These are phyloP conservation scores for Holacanthella duospinosa DNA, from an alignment of 2,888 invertebrate species.

Conservation along the genomic window DNA sequence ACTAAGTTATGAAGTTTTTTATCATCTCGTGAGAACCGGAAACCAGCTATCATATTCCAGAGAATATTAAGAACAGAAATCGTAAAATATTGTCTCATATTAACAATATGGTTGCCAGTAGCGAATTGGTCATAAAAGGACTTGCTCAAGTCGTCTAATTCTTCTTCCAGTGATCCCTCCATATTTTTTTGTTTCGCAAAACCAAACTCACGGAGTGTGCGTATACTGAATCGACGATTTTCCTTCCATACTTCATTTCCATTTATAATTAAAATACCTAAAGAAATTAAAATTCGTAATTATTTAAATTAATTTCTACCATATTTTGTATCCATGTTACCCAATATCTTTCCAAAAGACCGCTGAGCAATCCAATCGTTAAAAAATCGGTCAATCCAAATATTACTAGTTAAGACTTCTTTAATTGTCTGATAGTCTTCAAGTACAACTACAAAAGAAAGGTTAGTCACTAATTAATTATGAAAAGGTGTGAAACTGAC, in stretches of 20 bases:
- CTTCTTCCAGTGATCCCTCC: constrained; percentile 30
- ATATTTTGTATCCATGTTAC: constrained; percentile 4
- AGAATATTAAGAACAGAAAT: constrained; percentile 31
- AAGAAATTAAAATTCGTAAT: too few species aligned
- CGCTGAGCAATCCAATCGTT: constrained; percentile 13
- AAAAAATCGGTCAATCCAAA: constrained; percentile 20
- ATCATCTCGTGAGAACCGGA: constrained; percentile 28
- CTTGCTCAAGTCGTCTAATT: constrained; percentile 26
- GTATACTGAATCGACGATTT: constrained; percentile 32
- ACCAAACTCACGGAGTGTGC: constrained; percentile 37
- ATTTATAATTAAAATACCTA: constrained; percentile 19
- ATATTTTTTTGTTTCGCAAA: constrained; percentile 31
- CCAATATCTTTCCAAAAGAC: constrained; percentile 20
- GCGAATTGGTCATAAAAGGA: constrained; percentile 10
- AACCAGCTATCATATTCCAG: constrained; percentile 35
- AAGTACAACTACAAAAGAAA: constrained; percentile 12
- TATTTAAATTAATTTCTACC: not conserved
- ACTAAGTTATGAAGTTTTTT: constrained; percentile 19
- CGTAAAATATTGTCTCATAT: constrained; percentile 30
- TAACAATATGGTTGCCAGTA: constrained; percentile 4
- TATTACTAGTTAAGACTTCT: constrained; percentile 15
- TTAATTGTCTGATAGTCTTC: constrained; percentile 20
- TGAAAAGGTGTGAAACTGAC: too few species aligned
- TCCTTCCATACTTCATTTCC: constrained; percentile 36
- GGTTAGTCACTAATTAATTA: not conserved